phyloP scores from a whole-genome alignment of 2,797 vertebrate species.

The Gymnopithys bicolor region DNA sequence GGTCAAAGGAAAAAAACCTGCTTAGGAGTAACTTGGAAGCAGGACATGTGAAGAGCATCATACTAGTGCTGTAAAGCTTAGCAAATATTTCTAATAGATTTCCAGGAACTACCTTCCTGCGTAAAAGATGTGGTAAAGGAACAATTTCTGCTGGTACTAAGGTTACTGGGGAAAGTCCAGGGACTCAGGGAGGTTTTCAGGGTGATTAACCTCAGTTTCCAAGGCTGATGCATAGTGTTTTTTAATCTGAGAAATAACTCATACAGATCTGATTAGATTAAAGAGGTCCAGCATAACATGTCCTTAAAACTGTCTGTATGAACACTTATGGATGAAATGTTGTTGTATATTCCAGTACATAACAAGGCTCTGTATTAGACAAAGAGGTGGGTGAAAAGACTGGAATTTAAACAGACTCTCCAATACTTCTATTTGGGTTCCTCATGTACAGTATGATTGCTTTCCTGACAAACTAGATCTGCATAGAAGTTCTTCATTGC shows the following conservation, averaged over 20 bases:
- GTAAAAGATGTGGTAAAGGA: constrained; percentile 8
- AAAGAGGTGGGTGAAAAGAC: neutral
- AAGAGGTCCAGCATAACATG: neutral
- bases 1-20: neutral
- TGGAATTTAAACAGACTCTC: neutral
- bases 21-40: neutral
- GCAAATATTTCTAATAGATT: neutral
- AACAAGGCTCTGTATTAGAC: neutral
- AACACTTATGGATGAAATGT: neutral
- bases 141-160: neutral
- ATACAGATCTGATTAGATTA: neutral
- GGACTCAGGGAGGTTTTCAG: neutral
- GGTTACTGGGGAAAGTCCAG: neutral
- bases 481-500: neutral
- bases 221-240: neutral
- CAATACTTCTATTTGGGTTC: neutral
- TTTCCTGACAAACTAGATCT: neutral
- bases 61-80: neutral
- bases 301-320: neutral
- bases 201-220: neutral
- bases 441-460: neutral
- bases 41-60: neutral
- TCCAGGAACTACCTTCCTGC: neutral
- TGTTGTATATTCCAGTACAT: neutral
- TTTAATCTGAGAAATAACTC: neutral